phyloP scores from a whole-genome alignment of 2,888 invertebrate species.

The Notodonta ziczac region DNA sequence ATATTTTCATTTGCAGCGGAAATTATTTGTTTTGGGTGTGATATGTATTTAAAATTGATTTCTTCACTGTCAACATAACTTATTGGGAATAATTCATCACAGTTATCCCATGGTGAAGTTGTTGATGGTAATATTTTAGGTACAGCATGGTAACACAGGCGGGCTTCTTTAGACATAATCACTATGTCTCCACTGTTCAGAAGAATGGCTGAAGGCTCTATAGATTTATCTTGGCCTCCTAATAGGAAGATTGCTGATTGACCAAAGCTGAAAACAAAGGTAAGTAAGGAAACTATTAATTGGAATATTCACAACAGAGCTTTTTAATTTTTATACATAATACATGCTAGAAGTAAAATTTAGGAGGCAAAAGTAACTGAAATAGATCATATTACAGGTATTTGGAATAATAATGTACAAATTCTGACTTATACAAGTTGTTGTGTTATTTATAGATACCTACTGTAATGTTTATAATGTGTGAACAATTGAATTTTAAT shows the following conservation, averaged over 20 bases:
- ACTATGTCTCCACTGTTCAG: constrained; percentile 95
- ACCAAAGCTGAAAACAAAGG: constrained; percentile 90
- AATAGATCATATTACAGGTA: no score
- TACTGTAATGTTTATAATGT: no score
- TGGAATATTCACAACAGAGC: no score
- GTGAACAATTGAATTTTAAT: no score
- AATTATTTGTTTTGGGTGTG: constrained; percentile 41
- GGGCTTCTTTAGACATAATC: constrained; percentile 93
- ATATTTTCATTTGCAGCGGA: constrained; percentile 49
- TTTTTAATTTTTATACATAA: no score
- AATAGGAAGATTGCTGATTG: constrained; percentile 97
- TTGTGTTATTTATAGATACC: no score
- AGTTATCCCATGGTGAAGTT: constrained; percentile 77
- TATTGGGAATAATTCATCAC: constrained; percentile 23
- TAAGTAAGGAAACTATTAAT: no score
- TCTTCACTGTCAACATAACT: constrained; percentile 15
- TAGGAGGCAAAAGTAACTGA: no score
- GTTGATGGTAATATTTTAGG: constrained; percentile 90
- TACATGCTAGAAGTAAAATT: no score
- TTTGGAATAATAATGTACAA: no score
- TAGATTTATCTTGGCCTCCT: constrained; percentile 90
- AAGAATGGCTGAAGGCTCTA: constrained; percentile 88
- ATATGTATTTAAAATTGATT: constrained; percentile 53
- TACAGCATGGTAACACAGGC: constrained; percentile 96
- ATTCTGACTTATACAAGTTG: no score